These are phyloP conservation scores for Pollimyrus isidori DNA, from an alignment of 2,113 vertebrate species.

Conservation along the genomic window DNA sequence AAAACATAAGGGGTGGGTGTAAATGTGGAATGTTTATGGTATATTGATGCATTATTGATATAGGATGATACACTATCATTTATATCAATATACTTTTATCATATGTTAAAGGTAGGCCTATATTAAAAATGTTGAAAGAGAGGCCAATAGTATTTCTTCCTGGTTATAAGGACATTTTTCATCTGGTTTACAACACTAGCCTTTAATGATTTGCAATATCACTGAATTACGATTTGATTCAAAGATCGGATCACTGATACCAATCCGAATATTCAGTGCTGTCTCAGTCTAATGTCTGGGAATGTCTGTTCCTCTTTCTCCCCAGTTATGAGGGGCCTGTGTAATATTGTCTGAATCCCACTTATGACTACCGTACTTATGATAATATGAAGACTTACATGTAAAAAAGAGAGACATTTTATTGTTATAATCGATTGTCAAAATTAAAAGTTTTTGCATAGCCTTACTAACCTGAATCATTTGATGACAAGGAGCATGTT, in stretches of 20 bases:
- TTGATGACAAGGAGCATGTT: not conserved
- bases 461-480: not conserved
- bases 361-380: too few relatives aligned
- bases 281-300: not conserved
- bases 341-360: not conserved
- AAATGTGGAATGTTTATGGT: not conserved
- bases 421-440: not conserved
- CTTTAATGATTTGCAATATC: not conserved
- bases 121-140: not conserved
- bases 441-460: not conserved
- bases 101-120: not conserved
- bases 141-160: not conserved
- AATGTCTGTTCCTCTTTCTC: not conserved
- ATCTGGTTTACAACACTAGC: not conserved
- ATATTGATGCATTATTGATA: not conserved
- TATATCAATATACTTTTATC: not conserved
- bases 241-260: not conserved
- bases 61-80: not conserved
- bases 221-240: not conserved
- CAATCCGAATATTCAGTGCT: not conserved
- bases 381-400: not conserved
- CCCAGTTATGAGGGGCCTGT: not conserved
- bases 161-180: not conserved
- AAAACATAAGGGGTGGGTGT: too few relatives aligned
- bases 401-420: not conserved